Evolutionary conservation across 2,113 vertebrate genomes (phyloP).

Genomic region (Myrmecophaga tridactyla): DNA sequence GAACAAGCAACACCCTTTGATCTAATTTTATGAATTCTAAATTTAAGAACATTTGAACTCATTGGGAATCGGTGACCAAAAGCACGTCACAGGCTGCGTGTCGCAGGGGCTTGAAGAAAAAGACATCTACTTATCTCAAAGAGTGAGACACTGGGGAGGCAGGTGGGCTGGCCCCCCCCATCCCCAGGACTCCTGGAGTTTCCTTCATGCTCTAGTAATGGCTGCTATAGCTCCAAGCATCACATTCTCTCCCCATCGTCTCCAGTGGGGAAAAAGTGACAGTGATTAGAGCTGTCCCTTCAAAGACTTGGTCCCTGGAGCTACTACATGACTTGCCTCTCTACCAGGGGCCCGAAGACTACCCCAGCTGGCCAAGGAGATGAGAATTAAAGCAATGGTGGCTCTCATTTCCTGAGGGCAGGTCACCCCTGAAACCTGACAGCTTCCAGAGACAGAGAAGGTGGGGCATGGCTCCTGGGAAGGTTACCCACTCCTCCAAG

Average conservation of each 20-base stretch:
- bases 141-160: not conserved
- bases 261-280: fast-evolving
- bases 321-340: not conserved
- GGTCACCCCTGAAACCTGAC: fast-evolving
- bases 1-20: no score
- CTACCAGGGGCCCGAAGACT: fast-evolving
- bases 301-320: no score
- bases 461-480: no score
- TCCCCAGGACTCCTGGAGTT: not conserved
- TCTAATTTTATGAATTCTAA: no score
- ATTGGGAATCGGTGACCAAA: not conserved
- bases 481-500: fast-evolving
- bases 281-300: no score
- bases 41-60: no score
- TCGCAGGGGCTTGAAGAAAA: not conserved
- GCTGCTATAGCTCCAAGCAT: fast-evolving
- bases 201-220: fast-evolving
- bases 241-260: not conserved
- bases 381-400: fast-evolving
- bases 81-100: not conserved
- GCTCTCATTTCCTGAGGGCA: not conserved
- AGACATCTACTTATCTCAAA: not conserved
- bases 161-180: fast-evolving
- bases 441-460: fast-evolving
- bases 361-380: no score